A percentile compares a stretch with the other conserved stretches of the same genome.
These are phyloP conservation scores for Holothuria leucospilota DNA, from an alignment of 53 echinoderm and acorn worm species.

Conservation along the genomic window DNA sequence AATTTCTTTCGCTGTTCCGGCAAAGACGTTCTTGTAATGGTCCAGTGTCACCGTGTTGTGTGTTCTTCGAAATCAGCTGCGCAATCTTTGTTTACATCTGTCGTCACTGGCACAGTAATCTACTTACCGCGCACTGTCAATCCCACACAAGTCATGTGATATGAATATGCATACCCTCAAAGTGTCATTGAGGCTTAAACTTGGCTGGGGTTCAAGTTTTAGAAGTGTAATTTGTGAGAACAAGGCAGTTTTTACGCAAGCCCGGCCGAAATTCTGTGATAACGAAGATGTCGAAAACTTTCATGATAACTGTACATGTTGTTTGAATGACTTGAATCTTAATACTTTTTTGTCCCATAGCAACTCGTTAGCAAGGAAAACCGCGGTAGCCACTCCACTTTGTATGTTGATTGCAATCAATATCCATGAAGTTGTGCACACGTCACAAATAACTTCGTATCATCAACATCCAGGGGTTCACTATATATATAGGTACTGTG, in stretches of 20 bases:
- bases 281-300: too few species aligned
- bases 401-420: slow-evolving; percentile 29
- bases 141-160: slow-evolving; percentile 9
- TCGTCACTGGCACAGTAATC: background rate
- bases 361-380: background rate
- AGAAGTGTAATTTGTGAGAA: too few species aligned
- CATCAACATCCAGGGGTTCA: too few species aligned
- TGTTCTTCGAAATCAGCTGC: slow-evolving; percentile 17
- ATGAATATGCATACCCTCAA: slow-evolving; percentile 27
- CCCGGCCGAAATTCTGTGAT: too few species aligned
- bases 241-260: too few species aligned
- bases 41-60: background rate
- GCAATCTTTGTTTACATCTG: slow-evolving; percentile 44
- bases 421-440: background rate
- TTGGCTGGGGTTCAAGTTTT: slow-evolving; percentile 30
- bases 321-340: too few species aligned
- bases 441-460: background rate
- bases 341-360: background rate
- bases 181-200: slow-evolving; percentile 18
- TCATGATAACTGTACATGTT: too few species aligned
- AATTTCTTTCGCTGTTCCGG: too few species aligned
- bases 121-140: background rate
- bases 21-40: background rate
- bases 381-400: background rate
- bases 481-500: too few species aligned